A percentile compares a stretch with the other conserved stretches of the same genome.
phyloP scores from a whole-genome alignment of 2,797 vertebrate species.

The Gambusia yucatana region DNA sequence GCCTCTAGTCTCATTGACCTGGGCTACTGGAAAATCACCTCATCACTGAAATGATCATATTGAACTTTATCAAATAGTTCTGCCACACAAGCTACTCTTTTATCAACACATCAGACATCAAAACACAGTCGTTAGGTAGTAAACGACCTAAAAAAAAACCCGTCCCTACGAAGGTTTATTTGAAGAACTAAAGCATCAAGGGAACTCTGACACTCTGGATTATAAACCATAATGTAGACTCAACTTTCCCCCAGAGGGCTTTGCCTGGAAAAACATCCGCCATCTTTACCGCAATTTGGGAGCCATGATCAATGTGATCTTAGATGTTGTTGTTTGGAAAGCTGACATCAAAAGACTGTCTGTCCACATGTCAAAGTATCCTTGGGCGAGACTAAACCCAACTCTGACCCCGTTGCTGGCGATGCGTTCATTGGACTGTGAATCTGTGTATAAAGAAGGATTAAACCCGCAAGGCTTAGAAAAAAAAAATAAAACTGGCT shows the following conservation, averaged over 20 bases:
- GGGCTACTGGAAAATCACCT: not conserved
- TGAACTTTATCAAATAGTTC: not conserved
- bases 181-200: not conserved
- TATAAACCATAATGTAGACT: not conserved
- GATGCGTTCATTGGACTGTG: not conserved
- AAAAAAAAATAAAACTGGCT: not conserved
- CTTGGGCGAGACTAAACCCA: not conserved
- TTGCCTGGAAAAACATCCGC: not conserved
- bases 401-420: not conserved
- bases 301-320: not conserved
- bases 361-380: not conserved
- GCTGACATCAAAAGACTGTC: not conserved
- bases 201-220: not conserved
- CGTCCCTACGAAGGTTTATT: not conserved
- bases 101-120: not conserved
- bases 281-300: not conserved
- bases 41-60: not conserved
- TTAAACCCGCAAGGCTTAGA: not conserved
- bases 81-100: not conserved
- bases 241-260: not conserved
- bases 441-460: not conserved
- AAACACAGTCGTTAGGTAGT: not conserved
- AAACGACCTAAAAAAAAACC: not conserved
- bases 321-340: not conserved
- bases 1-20: not conserved